These are phyloP conservation scores for Drosophila monieri DNA, from an alignment of 2,888 invertebrate species.

Conservation along the genomic window DNA sequence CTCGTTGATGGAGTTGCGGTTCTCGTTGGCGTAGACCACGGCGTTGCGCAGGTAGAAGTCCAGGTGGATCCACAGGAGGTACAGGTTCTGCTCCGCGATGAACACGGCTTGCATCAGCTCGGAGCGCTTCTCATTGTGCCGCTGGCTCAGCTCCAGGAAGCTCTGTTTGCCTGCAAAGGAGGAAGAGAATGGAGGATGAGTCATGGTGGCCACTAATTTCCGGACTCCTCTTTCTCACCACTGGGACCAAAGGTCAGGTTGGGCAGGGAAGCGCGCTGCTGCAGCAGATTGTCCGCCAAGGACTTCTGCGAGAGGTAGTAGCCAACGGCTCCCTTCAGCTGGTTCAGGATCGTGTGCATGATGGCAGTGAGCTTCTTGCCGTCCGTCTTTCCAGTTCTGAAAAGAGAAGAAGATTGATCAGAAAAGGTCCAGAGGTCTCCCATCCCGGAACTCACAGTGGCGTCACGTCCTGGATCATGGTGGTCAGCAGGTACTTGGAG, in stretches of 20 bases:
- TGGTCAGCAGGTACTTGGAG: conserved; percentile 61
- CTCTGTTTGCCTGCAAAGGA: conserved; percentile 78
- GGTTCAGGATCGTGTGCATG: conserved; percentile 85
- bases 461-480: conserved; percentile 57
- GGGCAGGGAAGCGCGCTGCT: conserved; percentile 57
- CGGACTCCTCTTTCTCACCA: conserved; percentile 33
- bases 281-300: conserved; percentile 84
- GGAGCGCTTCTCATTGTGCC: conserved; percentile 85
- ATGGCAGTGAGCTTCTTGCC: conserved; percentile 83
- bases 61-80: conserved; percentile 91
- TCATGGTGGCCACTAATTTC: background rate
- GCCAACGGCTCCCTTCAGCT: conserved; percentile 85
- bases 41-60: conserved; percentile 89
- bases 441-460: conserved; percentile 53
- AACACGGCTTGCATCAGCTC: conserved; percentile 87
- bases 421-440: too few species aligned
- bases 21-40: conserved; percentile 84
- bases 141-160: conserved; percentile 84
- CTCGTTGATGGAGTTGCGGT: conserved; percentile 61
- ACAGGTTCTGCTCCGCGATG: conserved; percentile 89
- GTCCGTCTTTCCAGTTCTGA: conserved; percentile 61
- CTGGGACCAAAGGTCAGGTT: conserved; percentile 56
- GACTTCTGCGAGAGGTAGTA: conserved; percentile 85
- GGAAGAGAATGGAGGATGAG: background rate
- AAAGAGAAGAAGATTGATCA: too few species aligned